A percentile compares a stretch with the other conserved stretches of the same genome.
These are phyloP conservation scores for Coregonus ussuriensis DNA, from an alignment of 2,797 vertebrate genomes.

Conservation along the genomic window DNA sequence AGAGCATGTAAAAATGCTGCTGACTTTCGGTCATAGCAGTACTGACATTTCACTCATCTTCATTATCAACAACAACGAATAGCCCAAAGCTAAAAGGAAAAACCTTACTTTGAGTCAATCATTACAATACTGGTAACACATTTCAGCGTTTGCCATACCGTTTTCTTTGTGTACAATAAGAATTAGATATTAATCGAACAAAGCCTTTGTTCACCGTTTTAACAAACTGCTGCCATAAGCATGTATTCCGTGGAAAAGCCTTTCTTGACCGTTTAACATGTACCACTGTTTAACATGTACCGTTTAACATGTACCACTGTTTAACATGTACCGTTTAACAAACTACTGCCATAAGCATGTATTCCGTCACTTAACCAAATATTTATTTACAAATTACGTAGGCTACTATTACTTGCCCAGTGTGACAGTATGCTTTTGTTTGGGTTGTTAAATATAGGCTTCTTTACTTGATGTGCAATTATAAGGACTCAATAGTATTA, in stretches of 20 bases:
- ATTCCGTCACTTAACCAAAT: too few species aligned
- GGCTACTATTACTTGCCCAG: background rate
- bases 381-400: background rate
- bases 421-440: background rate
- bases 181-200: background rate
- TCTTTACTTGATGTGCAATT: background rate
- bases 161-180: background rate
- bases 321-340: background rate
- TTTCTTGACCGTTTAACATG: too few species aligned
- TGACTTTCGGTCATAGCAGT: constrained; percentile 25
- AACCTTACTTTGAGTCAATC: background rate
- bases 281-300: background rate
- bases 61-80: constrained; percentile 2
- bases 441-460: background rate
- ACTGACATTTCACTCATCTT: constrained; percentile 13
- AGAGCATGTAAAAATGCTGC: constrained; percentile 27
- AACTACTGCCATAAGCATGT: background rate
- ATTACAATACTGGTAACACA: background rate
- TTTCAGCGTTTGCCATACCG: background rate
- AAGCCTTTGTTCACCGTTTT: background rate
- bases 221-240: too few species aligned
- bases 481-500: background rate
- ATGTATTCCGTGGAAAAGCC: too few species aligned
- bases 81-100: background rate
- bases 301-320: too few species aligned